phyloP scores from a whole-genome alignment of 2,888 invertebrate genomes.

The Drosophila quinaria region DNA sequence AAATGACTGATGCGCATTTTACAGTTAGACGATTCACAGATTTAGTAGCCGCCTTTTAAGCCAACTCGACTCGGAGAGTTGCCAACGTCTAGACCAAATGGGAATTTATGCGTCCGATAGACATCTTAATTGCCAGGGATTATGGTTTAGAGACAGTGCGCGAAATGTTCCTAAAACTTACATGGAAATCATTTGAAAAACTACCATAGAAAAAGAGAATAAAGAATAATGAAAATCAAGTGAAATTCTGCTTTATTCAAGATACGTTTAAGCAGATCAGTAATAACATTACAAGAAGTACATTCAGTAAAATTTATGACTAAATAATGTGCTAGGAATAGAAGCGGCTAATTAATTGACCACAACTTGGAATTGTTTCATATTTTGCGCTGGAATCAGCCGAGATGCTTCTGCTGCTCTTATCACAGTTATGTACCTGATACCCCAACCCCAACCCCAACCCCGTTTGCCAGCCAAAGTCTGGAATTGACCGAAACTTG shows the following conservation, averaged over 20 bases:
- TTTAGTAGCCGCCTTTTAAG: slow-evolving; percentile 27
- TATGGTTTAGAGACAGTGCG: slow-evolving; percentile 54
- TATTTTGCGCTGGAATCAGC: slow-evolving; percentile 50
- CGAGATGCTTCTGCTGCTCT: slow-evolving; percentile 58
- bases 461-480: slow-evolving; percentile 5
- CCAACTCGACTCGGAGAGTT: slow-evolving; percentile 28
- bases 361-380: slow-evolving; percentile 66
- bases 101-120: slow-evolving; percentile 64
- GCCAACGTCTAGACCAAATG: slow-evolving; percentile 65
- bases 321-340: slow-evolving; percentile 55
- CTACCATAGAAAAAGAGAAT: background rate
- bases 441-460: background rate
- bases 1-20: slow-evolving; percentile 42
- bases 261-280: slow-evolving; percentile 39
- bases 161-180: slow-evolving; percentile 30
- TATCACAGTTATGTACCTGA: slow-evolving; percentile 70
- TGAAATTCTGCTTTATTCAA: slow-evolving; percentile 59
- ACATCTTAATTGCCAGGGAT: slow-evolving; percentile 75
- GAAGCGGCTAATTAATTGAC: slow-evolving; percentile 57
- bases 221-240: slow-evolving; percentile 11
- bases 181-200: slow-evolving; percentile 30
- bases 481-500: slow-evolving; percentile 46
- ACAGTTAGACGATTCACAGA: slow-evolving; percentile 31
- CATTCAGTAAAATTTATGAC: slow-evolving; percentile 31
- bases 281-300: slow-evolving; percentile 32